A percentile compares a stretch with the other conserved stretches of the same genome.
Conservation (phyloP, 2,113 vertebrate species). For the Lathamus discolor region DNA sequence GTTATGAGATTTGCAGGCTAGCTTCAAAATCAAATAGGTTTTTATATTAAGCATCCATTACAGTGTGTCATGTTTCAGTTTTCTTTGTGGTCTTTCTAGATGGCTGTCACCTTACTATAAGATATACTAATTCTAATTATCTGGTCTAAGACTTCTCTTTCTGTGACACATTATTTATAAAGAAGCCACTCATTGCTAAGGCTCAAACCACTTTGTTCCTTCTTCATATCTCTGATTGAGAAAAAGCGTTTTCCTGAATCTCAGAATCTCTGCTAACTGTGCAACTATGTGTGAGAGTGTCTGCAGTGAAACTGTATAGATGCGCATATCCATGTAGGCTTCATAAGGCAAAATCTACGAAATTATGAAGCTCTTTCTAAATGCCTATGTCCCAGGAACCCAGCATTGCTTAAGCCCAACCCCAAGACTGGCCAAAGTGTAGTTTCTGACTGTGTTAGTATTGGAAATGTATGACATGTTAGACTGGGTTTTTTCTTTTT, state of each 20-base stretch:
- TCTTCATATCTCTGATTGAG: neutral
- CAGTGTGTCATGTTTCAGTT: neutral
- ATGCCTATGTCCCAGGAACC: neutral
- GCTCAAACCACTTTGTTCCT: neutral
- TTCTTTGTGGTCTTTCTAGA: neutral
- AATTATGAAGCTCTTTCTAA: neutral
- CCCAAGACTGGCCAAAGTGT: neutral
- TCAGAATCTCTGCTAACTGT: neutral
- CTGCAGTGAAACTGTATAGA: neutral
- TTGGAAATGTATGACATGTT: neutral
- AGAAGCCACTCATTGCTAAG: neutral
- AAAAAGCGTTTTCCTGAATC: neutral
- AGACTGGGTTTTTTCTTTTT: accelerated
- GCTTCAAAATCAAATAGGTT: neutral
- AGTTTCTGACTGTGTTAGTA: neutral
- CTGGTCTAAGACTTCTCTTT: neutral
- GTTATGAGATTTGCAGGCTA: neutral
- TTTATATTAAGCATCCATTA: neutral
- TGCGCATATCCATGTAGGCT: neutral
- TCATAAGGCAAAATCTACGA: neutral
- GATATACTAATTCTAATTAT: neutral
- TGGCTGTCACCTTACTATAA: neutral
- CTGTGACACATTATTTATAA: neutral
- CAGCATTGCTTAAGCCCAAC: neutral
- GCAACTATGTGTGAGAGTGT: neutral